Base-by-base conservation (phyloP, 2,113 vertebrate genomes). In the Sinocyclocheilus grahami region DNA sequence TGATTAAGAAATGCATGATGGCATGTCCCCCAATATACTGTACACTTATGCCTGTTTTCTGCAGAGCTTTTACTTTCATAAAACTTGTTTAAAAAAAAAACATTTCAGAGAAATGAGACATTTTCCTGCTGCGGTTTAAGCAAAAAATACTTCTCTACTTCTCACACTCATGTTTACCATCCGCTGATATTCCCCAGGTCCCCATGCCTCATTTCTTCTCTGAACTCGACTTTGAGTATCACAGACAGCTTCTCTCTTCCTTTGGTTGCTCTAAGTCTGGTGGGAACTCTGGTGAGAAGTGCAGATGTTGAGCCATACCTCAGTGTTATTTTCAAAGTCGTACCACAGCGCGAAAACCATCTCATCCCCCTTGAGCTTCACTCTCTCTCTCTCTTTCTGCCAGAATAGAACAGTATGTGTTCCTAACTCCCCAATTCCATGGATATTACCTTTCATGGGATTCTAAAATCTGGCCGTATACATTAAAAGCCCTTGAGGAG, bases 381-480 rank as follows among this genome's bases (percentile, higher is more conserved):
- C 20, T 65, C 20, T 51, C 58, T 22, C 74, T 33, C 75, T 82
- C 71, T 37, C 48, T 75, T 22, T 46, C 39, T 74, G 51, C 48
- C 37, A 83, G 83, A 84, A 63, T 30, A 81, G 65, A 86, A 53
- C 85, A 39, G 65, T 63, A 82, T 74, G 76, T 80, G 33, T 62
- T 87, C 53, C 69, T 72, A 67, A 48, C 75, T 77, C 37, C 78
- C 51, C 33, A 13, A 24, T 55, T 86, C 71, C 67, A 86, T 83
- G 78, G 55, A 87, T 85, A 86, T 88, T 88, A 71, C 58, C 78
- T 88, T 89, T 81, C 81, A 51, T 16, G 14, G 80, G 77, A 69
- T 63, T 87, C 48, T 20, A 39, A 72, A 74, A 46, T 46, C 77
- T 65, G 46, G 7, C 48, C 2, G 22, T 27, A 14, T 80, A 51